A percentile compares a stretch with the other conserved stretches of the same genome.
Evolutionary conservation across 2,797 vertebrate genomes (phyloP).

Genomic region (Hephaestus fuliginosus): DNA sequence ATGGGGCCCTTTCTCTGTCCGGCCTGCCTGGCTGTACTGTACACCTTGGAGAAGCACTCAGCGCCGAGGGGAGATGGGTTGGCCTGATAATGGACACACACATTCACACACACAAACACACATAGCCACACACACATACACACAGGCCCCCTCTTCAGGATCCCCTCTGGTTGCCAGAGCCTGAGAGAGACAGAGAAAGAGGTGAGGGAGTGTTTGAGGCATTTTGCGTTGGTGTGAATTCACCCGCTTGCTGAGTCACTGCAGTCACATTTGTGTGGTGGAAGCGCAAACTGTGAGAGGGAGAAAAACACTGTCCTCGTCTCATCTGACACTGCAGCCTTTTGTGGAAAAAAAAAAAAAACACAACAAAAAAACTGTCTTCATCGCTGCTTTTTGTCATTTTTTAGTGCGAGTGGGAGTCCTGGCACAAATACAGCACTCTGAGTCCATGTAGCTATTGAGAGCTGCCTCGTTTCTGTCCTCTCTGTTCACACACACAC

Average conservation of each 20-base stretch:
- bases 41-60: conserved; percentile 84
- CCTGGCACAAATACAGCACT: conserved; percentile 63
- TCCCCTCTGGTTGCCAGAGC: conserved; percentile 45
- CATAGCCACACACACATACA: conserved; percentile 51
- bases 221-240: conserved; percentile 72
- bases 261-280: conserved; percentile 56
- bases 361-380: conserved; percentile 26
- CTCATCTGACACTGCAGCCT: conserved; percentile 69
- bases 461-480: conserved; percentile 42
- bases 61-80: conserved; percentile 75
- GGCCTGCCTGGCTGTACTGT: conserved; percentile 70
- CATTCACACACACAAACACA: conserved; percentile 44
- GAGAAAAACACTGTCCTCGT: conserved; percentile 54
- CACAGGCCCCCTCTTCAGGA: conserved; percentile 28
- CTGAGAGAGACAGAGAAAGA: conserved; percentile 8
- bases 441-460: conserved; percentile 35
- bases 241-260: conserved; percentile 64
- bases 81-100: conserved; percentile 77
- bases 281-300: conserved; percentile 34
- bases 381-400: conserved; percentile 46
- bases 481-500: conserved; percentile 48
- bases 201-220: conserved; percentile 39
- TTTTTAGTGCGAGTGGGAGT: conserved; percentile 34
- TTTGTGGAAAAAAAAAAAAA: conserved; percentile 51
- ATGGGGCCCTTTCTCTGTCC: conserved; percentile 81